A percentile compares a stretch with the other conserved stretches of the same genome.
Evolutionary conservation across 1,140 invertebrate species (phyloP).

Genomic region (Samia ricini): DNA sequence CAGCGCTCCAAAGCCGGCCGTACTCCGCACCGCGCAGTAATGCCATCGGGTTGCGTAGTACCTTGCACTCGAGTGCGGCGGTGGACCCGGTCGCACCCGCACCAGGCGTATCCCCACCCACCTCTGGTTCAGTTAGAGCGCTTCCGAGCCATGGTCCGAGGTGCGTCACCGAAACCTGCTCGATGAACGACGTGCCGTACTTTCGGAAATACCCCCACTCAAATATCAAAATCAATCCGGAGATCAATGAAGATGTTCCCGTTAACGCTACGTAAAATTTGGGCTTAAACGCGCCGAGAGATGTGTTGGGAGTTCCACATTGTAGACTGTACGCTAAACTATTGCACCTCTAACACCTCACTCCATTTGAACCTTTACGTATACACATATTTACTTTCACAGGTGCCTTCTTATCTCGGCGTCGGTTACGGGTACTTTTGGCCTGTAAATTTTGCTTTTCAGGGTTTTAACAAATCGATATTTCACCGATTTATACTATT

Average conservation of each 20-base stretch:
- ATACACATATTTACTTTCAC: too few species aligned
- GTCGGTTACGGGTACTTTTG: too few species aligned
- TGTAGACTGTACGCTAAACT: background rate
- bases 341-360: background rate
- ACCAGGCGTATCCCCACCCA: conserved; percentile 30
- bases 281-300: conserved; percentile 97
- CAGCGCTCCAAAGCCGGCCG: too few species aligned
- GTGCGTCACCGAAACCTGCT: conserved; percentile 96
- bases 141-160: conserved; percentile 96
- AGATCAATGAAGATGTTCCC: conserved; percentile 98
- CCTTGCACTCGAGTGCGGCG: conserved; percentile 14
- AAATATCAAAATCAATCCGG: conserved; percentile 98
- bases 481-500: too few species aligned
- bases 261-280: conserved; percentile 99
- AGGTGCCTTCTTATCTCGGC: too few species aligned
- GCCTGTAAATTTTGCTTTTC: too few species aligned
- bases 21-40: too few species aligned
- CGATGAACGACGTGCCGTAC: conserved; percentile 98
- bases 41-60: too few species aligned
- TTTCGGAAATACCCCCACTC: conserved; percentile 99
- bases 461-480: too few species aligned
- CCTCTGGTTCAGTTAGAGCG: conserved; percentile 74
- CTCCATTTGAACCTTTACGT: too few species aligned
- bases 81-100: conserved; percentile 31
- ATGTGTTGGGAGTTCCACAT: conserved; percentile 94